Percentiles rank a stretch among this genome's conserved stretches.
phyloP scores from a whole-genome alignment of 2,797 vertebrate genomes.

The Smutsia gigantea region DNA sequence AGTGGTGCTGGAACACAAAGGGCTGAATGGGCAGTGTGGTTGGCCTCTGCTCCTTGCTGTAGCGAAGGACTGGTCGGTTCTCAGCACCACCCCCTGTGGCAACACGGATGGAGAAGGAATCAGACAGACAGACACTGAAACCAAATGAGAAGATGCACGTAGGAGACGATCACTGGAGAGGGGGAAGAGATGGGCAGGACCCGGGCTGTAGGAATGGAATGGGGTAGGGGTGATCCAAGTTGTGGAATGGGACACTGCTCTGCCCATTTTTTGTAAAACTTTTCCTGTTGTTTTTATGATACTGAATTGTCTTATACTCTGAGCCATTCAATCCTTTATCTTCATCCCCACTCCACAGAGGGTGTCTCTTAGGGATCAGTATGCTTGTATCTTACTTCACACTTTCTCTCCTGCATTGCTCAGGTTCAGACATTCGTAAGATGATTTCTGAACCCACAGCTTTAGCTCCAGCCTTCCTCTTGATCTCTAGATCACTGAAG shows the following conservation, averaged over 20 bases:
- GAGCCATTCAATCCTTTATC: not conserved
- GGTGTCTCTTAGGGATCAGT: not conserved
- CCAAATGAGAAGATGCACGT: not conserved
- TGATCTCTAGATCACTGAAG: not conserved
- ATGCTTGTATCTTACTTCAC: not conserved
- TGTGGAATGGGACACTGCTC: not conserved
- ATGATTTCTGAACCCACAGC: not conserved
- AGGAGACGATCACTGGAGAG: not conserved
- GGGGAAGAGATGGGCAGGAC: not conserved
- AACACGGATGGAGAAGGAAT: constrained; percentile 72
- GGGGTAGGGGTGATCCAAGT: not conserved
- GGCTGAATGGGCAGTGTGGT: constrained; percentile 98
- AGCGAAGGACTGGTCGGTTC: constrained; percentile 91
- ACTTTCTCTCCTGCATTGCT: not conserved
- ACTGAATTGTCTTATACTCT: not conserved
- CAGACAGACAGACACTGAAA: constrained; percentile 70
- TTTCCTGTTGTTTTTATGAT: not conserved
- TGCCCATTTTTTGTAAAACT: not conserved
- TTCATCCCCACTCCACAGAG: not conserved
- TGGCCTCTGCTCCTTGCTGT: constrained; percentile 97
- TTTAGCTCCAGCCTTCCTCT: not conserved
- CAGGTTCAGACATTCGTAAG: not conserved
- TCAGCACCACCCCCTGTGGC: constrained; percentile 88
- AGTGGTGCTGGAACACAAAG: constrained; percentile 97
- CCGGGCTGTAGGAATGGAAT: accelerated